Percentiles rank a stretch among this genome's conserved stretches.
Evolutionary conservation across 2,888 invertebrate species (phyloP).

Genomic region (Mesorhabditis belari): DNA sequence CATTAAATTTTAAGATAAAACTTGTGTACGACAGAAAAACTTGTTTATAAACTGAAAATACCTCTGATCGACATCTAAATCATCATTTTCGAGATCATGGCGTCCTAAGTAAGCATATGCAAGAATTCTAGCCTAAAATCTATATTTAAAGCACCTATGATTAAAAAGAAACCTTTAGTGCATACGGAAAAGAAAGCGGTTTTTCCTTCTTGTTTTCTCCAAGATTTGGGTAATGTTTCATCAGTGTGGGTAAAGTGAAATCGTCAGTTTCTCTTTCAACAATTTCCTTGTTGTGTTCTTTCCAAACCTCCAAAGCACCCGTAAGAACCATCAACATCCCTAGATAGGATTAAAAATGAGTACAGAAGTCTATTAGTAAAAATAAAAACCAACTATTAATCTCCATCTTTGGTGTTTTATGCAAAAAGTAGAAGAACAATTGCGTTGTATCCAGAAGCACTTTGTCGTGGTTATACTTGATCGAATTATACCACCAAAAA

Average conservation of each 20-base stretch:
- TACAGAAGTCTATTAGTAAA: constrained; percentile 1
- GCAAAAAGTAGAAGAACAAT: constrained; percentile 88
- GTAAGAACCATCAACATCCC: constrained; percentile 87
- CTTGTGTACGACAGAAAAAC: no score
- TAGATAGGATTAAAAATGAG: constrained; percentile 27
- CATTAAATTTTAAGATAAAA: no score
- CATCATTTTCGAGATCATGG: constrained; percentile 51
- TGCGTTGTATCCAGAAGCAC: constrained; percentile 92
- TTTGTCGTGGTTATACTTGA: constrained; percentile 86
- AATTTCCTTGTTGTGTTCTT: constrained; percentile 85
- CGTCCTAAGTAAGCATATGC: constrained; percentile 92
- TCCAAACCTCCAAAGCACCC: constrained; percentile 91
- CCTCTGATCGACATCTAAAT: constrained; percentile 23
- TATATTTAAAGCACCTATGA: constrained; percentile 69
- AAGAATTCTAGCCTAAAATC: constrained; percentile 75
- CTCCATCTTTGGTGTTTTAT: constrained; percentile 89
- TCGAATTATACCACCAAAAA: constrained; percentile 98
- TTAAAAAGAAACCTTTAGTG: constrained; percentile 18
- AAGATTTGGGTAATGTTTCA: constrained; percentile 78
- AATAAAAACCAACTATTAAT: constrained; percentile 66
- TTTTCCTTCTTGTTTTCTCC: constrained; percentile 92
- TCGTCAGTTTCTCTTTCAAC: constrained; percentile 85
- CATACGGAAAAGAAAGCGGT: constrained; percentile 70
- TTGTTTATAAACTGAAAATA: no score
- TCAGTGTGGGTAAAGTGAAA: constrained; percentile 81